These are phyloP conservation scores for Harpagoxenus sublaevis DNA, from an alignment of 2,888 invertebrate species.

Conservation along the genomic window DNA sequence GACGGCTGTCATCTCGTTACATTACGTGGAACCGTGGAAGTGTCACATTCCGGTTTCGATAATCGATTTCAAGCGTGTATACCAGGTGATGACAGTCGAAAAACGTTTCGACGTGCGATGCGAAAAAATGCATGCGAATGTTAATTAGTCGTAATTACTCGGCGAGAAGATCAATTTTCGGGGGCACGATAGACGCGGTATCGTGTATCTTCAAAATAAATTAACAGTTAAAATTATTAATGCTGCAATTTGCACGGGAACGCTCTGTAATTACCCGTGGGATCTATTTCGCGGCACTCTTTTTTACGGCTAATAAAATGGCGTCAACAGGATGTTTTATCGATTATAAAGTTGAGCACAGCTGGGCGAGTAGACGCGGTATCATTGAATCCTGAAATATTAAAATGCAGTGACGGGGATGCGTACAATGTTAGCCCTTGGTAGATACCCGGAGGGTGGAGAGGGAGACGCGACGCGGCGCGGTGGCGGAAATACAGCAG, in stretches of 20 bases:
- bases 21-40: slow-evolving; percentile 27
- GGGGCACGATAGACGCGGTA: not conserved
- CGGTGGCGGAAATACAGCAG: slow-evolving; percentile 80
- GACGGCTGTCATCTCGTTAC: slow-evolving; percentile 49
- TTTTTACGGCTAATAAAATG: slow-evolving; percentile 47
- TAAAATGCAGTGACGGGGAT: slow-evolving; percentile 77
- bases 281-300: slow-evolving; percentile 29
- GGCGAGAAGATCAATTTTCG: not conserved
- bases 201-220: slow-evolving; percentile 12
- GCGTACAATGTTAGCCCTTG: slow-evolving; percentile 76
- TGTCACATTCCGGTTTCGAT: slow-evolving; percentile 28
- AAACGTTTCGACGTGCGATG: not conserved
- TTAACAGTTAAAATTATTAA: slow-evolving; percentile 43
- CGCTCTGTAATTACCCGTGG: slow-evolving; percentile 24
- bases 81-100: slow-evolving; percentile 2
- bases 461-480: slow-evolving; percentile 67
- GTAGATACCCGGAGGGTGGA: slow-evolving; percentile 72
- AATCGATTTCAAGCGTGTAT: slow-evolving; percentile 31
- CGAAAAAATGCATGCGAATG: slow-evolving; percentile 22
- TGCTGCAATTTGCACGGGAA: slow-evolving; percentile 5
- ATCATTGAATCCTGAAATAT: slow-evolving; percentile 80
- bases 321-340: slow-evolving; percentile 59
- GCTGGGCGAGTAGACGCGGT: slow-evolving; percentile 62
- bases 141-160: slow-evolving; percentile 21
- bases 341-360: slow-evolving; percentile 69